Conservation (phyloP, 2,797 vertebrate species). For the Siniperca undulata region DNA sequence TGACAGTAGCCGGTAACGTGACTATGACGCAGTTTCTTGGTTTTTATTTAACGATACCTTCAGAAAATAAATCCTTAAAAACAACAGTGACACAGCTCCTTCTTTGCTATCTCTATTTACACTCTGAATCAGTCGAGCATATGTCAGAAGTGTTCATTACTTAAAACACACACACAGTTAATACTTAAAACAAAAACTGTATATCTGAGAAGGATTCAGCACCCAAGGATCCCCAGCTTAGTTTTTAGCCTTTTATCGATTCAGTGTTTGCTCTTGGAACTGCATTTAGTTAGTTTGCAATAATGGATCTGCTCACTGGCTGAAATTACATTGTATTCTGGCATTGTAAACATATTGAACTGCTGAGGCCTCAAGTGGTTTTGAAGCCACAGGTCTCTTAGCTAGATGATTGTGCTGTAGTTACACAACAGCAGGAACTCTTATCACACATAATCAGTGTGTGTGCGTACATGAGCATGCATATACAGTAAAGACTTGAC, state of each 20-base stretch:
- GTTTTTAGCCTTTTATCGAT: constrained; percentile 57
- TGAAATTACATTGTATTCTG: constrained; percentile 53
- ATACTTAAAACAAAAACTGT: constrained; percentile 37
- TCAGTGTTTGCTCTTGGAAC: constrained; percentile 43
- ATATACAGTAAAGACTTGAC: not conserved
- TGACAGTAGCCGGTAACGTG: not conserved
- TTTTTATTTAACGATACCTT: constrained; percentile 12
- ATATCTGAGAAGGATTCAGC: constrained; percentile 26
- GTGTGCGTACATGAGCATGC: not conserved
- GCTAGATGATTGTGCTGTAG: constrained; percentile 16
- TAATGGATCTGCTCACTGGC: constrained; percentile 38
- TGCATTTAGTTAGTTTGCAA: constrained; percentile 57
- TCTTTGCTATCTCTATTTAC: constrained; percentile 27
- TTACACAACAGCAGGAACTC: constrained; percentile 46
- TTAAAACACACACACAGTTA: constrained; percentile 12
- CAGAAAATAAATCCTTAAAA: constrained; percentile 8
- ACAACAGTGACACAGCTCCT: constrained; percentile 22
- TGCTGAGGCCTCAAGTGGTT: constrained; percentile 48
- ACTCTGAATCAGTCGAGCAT: constrained; percentile 9
- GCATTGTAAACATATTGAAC: constrained; percentile 55
- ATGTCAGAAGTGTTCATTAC: constrained; percentile 30
- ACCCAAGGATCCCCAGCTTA: constrained; percentile 22
- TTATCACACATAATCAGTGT: constrained; percentile 4
- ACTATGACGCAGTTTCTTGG: constrained; percentile 20
- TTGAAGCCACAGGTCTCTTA: constrained; percentile 41